Evolutionary conservation across 2,888 invertebrate species (phyloP).

Genomic region (Eupithecia pulchellata): DNA sequence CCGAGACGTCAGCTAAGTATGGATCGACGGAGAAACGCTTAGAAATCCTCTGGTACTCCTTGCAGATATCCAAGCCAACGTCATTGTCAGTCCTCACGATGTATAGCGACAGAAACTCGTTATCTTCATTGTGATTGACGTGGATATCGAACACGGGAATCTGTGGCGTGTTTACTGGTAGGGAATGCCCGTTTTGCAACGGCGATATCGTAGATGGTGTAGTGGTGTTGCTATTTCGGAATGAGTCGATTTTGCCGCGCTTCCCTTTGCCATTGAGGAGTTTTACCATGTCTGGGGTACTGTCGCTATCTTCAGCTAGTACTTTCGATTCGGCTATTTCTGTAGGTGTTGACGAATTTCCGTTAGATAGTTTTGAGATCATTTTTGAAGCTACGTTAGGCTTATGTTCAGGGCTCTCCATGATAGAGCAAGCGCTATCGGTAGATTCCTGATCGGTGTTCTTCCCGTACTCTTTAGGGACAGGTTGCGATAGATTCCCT

Average conservation of each 20-base stretch:
- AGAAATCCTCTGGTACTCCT: slow-evolving; percentile 79
- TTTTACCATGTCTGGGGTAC: slow-evolving; percentile 74
- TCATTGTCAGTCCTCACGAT: slow-evolving; percentile 79
- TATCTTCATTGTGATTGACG: slow-evolving; percentile 75
- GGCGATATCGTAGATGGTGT: slow-evolving; percentile 82
- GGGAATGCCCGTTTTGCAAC: slow-evolving; percentile 76
- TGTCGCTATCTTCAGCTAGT: slow-evolving; percentile 62
- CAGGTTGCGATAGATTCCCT: slow-evolving; percentile 60
- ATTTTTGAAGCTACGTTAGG: slow-evolving; percentile 73
- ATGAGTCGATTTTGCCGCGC: slow-evolving; percentile 71
- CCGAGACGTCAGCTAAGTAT: slow-evolving; percentile 76
- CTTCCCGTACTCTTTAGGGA: slow-evolving; percentile 62
- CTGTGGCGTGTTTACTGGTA: slow-evolving; percentile 72
- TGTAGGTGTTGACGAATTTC: slow-evolving; percentile 78
- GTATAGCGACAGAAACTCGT: slow-evolving; percentile 77
- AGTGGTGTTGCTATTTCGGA: slow-evolving; percentile 72
- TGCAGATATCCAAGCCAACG: slow-evolving; percentile 78
- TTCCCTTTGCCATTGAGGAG: slow-evolving; percentile 63
- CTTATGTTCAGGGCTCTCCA: slow-evolving; percentile 72
- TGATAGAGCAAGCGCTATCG: slow-evolving; percentile 70
- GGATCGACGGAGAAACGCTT: slow-evolving; percentile 79
- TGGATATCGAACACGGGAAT: slow-evolving; percentile 78
- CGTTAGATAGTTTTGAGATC: slow-evolving; percentile 79
- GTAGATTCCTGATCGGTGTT: slow-evolving; percentile 78
- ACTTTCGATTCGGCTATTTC: slow-evolving; percentile 58